Base-by-base conservation (phyloP, 2,113 vertebrate species). In the Melanotaenia duboulayi region DNA sequence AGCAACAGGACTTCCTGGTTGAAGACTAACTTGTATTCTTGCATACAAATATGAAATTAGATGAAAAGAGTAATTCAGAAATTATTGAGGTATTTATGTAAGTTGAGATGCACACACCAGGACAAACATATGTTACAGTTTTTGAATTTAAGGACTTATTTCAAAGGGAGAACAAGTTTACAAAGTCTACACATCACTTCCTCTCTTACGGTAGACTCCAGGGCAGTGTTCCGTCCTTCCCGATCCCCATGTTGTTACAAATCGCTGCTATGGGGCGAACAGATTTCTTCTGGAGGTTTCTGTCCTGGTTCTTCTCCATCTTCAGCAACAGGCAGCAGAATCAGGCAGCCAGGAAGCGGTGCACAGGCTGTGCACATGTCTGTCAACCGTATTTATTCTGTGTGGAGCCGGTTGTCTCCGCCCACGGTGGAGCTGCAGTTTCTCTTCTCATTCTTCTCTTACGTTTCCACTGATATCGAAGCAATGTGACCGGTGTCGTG, bases 171-270 rank as follows among this genome's bases (percentile, higher is more conserved):
- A 35, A 9, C 7, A 35, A 35, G 32, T 35, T 35, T 35, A 3
- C 32, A 35, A 9, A 5, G 32, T 35, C 5, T 35, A 1, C 28
- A 28, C 6, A 6, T 3, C 28, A 28, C 28, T 35, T 9, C 7
- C 4, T 35, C 4, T 79, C 94, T 95, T 92, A 95, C 95, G 94
- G 93, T 78, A 95, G 67, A 52, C 70, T 52, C 94, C 94, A 95
- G 7, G 94, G 94, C 75, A 95, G 25, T 0, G 55, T 20, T 1
- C 94, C 94, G 35, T 94, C 74, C 14, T 89, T 92, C 1, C 93
- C 95, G 24, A 95, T 94, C 1, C 95, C 95, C 86, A 84, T 71
- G 28, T 71, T 76, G 0, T 55, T 90, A 61, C 93, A 93, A 0
- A 61, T 89, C 0, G 95, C 95, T 0, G 91, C 93, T 1, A 95